Base-by-base conservation (phyloP, 2,888 invertebrate species). In the Diabrotica balteata region DNA sequence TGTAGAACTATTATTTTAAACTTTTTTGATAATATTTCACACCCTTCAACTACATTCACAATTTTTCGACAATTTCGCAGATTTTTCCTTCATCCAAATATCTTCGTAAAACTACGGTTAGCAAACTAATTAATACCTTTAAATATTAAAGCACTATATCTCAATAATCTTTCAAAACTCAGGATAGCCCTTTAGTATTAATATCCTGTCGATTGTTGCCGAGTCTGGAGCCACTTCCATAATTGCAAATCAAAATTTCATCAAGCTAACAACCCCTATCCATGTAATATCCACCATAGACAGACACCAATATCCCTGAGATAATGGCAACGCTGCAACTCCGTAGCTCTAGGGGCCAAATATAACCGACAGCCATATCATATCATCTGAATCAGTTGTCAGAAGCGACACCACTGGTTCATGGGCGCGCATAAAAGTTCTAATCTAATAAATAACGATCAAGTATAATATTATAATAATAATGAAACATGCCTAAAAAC, bases 221-320 rank as follows among this genome's bases (percentile, higher is more conserved):
- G 47, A 6, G 10, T 32, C 47, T 10, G 10, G 47, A 47, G 8
- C 43, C 58, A 64, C 58, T 64, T 58, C 42, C 51, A 43, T 64
- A 58, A 58, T 64, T 64, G 46, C 47, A 11, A 58, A 64, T 58
- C 58, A 64, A 64, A 58, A 64, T 64, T 64, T 64, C 58, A 64
- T 64, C 55, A 58, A 52, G 58, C 11, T 64, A 58, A 59, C 54
- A 54, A 42, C 61, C 46, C 54, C 61, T 54, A 54, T 54, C 54
- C 43, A 22, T 43, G 42, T 54, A 54, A 54, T 54, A 54, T 54
- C 42, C 54, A 54, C 42, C 54, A 54, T 54, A 54, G 54, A 54
- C 54, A 43, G 9, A 22, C 42, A 42, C 43, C 17, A 57, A 57
- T 45, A 57, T 57, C 55, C 11, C 17, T 17, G 45, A 45, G 11